Percentiles rank a stretch among this genome's conserved stretches.
phyloP scores from a whole-genome alignment of 1,140 invertebrate species.

The Ceratoteleas bidentatus region DNA sequence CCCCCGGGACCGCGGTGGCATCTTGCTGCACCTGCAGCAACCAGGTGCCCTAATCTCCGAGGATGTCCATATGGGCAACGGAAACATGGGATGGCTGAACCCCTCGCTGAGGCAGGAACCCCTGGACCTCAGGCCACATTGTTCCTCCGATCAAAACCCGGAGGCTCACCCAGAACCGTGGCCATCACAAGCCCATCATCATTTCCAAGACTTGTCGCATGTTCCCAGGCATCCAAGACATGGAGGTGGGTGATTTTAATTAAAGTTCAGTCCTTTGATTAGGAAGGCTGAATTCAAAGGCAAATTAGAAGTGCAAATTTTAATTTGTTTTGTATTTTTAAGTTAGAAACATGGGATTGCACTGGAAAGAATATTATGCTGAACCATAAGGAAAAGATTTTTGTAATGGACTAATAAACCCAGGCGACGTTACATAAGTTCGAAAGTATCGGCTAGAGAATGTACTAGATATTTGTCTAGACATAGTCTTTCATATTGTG shows the following conservation, averaged over 20 bases:
- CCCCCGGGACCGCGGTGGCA: conserved; percentile 71
- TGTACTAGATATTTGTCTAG: no score
- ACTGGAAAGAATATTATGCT: no score
- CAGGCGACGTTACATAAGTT: no score
- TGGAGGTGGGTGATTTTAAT: conserved; percentile 67
- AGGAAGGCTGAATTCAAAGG: no score
- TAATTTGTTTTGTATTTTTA: no score
- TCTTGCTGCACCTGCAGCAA: conserved; percentile 72
- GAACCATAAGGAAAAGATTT: no score
- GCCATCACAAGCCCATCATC: conserved; percentile 75
- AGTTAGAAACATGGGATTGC: no score
- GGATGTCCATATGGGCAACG: conserved; percentile 72
- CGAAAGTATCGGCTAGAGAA: no score
- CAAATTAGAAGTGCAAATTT: no score
- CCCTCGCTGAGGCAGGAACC: conserved; percentile 88
- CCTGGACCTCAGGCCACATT: conserved; percentile 89
- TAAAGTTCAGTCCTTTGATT: no score
- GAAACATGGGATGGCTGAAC: conserved; percentile 87
- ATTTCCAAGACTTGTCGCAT: conserved; percentile 76
- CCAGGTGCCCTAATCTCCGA: conserved; percentile 71
- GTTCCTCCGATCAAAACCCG: conserved; percentile 76
- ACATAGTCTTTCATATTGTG: no score
- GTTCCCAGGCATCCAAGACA: conserved; percentile 74
- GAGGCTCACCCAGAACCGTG: conserved; percentile 72
- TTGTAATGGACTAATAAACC: no score